These are phyloP conservation scores for Manis pentadactyla DNA, from an alignment of 2,797 vertebrate genomes.

Conservation along the genomic window DNA sequence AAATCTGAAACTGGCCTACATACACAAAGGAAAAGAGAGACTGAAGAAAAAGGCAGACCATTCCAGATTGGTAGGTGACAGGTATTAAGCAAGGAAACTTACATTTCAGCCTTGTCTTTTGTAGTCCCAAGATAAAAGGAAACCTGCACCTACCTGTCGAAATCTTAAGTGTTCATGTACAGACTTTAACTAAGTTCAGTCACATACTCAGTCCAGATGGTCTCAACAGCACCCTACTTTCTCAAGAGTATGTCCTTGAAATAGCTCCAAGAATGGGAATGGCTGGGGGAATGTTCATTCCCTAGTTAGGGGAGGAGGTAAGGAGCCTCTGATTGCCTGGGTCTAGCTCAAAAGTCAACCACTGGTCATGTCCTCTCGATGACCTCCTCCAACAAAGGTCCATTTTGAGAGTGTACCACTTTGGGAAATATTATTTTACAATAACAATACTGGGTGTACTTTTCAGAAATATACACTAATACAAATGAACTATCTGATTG, in stretches of 20 bases:
- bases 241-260: not conserved
- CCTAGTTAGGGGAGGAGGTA: not conserved
- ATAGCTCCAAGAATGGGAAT: not conserved
- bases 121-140: not conserved
- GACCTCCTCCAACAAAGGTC: not conserved
- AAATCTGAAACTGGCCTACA: not conserved
- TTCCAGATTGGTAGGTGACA: not conserved
- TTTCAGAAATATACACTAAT: not conserved
- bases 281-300: not conserved
- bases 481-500: not conserved
- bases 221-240: not conserved
- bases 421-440: not conserved
- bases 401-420: not conserved
- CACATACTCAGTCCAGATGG: not conserved
- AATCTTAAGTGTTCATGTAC: not conserved
- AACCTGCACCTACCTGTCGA: not conserved
- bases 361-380: not conserved
- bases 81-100: not conserved
- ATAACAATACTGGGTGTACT: not conserved
- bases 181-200: not conserved
- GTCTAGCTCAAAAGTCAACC: not conserved
- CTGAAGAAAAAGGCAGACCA: not conserved
- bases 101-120: not conserved
- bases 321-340: not conserved
- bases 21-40: not conserved